Percentiles rank a stretch among this genome's conserved stretches.
These are phyloP conservation scores for Exephanes ischioxanthus DNA, from an alignment of 2,888 invertebrate genomes.

Conservation along the genomic window DNA sequence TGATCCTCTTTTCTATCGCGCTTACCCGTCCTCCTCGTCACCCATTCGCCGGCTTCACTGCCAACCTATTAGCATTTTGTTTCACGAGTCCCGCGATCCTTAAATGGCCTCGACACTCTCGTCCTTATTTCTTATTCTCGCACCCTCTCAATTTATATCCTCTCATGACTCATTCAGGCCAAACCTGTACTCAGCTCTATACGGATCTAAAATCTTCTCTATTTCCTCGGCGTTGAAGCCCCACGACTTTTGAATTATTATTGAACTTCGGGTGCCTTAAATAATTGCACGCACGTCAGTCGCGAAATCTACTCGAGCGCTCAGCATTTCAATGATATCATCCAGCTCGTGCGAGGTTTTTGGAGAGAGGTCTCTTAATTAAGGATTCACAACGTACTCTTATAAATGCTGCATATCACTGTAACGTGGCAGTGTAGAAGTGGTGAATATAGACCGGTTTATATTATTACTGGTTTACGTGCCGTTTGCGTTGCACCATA, in stretches of 20 bases:
- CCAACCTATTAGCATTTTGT: conserved; percentile 72
- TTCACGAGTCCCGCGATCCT: conserved; percentile 45
- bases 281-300: neutral
- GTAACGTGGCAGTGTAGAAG: no score
- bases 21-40: conserved; percentile 31
- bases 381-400: no score
- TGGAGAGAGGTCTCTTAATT: no score
- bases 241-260: conserved; percentile 16
- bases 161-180: neutral
- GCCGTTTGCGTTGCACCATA: no score
- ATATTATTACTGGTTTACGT: no score
- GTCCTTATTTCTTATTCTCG: conserved; percentile 19
- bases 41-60: conserved; percentile 46
- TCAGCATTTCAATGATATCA: neutral
- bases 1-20: conserved; percentile 38
- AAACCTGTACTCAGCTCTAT: neutral
- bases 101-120: conserved; percentile 16
- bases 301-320: neutral
- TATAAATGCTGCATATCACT: no score
- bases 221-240: conserved; percentile 4
- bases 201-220: neutral
- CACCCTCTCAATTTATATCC: neutral
- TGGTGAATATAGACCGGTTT: no score
- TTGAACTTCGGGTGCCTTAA: neutral
- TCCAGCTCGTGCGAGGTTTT: neutral